These are phyloP conservation scores for Dendrocincla tyrannina DNA, from an alignment of 2,797 vertebrate genomes.

Conservation along the genomic window DNA sequence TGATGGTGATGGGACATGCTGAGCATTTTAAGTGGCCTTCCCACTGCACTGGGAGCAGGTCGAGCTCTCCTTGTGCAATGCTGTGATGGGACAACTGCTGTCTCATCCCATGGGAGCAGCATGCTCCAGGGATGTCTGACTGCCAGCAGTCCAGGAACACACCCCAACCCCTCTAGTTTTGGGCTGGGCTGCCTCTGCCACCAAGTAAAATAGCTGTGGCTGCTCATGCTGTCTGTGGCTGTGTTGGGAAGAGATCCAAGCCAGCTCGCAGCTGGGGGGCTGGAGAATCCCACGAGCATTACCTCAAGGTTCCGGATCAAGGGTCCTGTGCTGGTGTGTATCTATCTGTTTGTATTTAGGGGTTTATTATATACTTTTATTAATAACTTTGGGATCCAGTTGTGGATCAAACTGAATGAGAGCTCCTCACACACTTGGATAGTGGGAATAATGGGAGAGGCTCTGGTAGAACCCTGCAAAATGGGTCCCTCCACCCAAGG, in stretches of 20 bases:
- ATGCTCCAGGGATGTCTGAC: fast-evolving
- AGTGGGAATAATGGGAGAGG: not conserved
- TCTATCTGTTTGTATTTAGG: not conserved
- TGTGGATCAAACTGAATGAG: not conserved
- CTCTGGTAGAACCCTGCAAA: not conserved
- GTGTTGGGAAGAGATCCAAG: not conserved
- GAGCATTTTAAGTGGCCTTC: not conserved
- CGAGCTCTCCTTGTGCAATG: not conserved
- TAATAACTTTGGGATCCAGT: not conserved
- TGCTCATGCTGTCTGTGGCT: not conserved
- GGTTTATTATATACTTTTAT: not conserved
- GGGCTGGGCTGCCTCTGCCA: not conserved
- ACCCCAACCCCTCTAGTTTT: not conserved
- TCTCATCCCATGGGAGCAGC: not conserved
- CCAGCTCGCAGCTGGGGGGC: fast-evolving
- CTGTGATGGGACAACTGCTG: not conserved
- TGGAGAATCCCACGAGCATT: not conserved
- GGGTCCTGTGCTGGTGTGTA: not conserved
- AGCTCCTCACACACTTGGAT: not conserved
- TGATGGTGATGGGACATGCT: not conserved
- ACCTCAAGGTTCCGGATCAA: not conserved
- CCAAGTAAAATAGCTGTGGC: not conserved
- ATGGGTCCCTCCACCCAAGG: fast-evolving
- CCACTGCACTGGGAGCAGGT: not conserved
- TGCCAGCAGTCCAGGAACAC: not conserved